Conservation (phyloP, 2,888 invertebrate genomes). For the Ferrisia virgata region DNA sequence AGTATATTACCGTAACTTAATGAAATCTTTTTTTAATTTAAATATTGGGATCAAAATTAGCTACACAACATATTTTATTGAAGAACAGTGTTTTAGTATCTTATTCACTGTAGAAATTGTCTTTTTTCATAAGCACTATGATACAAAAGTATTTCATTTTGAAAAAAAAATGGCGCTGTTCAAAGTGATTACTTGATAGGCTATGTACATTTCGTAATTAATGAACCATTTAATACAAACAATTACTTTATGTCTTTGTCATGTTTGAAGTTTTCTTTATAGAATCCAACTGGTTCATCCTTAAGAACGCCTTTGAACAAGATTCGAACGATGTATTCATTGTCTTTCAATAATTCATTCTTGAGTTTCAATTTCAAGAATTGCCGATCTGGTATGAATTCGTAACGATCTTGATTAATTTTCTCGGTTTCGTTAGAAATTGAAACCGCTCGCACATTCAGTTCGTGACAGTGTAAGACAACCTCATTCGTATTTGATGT, state of each 20-base stretch:
- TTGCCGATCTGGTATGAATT: neutral
- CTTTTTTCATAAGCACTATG: too few relatives aligned
- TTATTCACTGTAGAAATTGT: neutral
- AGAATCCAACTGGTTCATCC: conserved; percentile 47
- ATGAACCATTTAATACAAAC: too few relatives aligned
- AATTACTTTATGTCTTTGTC: neutral
- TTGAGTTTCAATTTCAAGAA: neutral
- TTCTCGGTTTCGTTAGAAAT: conserved; percentile 13
- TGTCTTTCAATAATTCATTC: neutral
- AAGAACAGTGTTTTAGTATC: neutral
- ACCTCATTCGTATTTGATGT: neutral
- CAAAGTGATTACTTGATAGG: neutral
- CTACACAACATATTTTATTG: too few relatives aligned
- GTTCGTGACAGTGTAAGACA: neutral
- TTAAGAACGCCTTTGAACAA: conserved; percentile 34
- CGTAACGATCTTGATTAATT: neutral
- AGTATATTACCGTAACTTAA: too few relatives aligned
- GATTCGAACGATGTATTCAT: conserved; percentile 37
- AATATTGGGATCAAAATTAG: too few relatives aligned
- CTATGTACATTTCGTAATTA: too few relatives aligned
- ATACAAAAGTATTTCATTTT: too few relatives aligned
- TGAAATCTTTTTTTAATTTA: too few relatives aligned
- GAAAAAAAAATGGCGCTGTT: too few relatives aligned
- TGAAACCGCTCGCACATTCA: neutral
- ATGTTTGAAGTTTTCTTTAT: conserved; percentile 42